These are phyloP conservation scores for Cavia porcellus DNA, from an alignment of 2,113 vertebrate species.

Conservation along the genomic window DNA sequence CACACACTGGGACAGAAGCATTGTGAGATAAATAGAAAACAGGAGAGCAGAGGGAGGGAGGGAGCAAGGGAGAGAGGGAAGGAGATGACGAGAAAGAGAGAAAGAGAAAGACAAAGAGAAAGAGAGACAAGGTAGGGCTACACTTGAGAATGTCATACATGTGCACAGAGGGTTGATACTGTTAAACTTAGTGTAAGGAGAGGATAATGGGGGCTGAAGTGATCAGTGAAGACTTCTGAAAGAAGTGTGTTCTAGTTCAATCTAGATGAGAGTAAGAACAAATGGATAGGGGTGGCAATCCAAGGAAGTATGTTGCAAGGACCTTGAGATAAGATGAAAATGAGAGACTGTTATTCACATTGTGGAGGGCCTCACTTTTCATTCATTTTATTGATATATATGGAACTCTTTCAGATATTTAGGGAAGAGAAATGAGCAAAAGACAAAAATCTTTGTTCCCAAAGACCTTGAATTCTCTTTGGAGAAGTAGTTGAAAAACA, in stretches of 20 bases:
- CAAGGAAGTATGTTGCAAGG: neutral
- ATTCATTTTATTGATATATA: neutral
- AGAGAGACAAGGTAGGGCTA: neutral
- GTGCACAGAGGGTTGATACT: neutral
- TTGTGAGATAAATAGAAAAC: neutral
- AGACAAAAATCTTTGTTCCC: neutral
- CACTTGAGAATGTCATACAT: neutral
- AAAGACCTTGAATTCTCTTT: conserved; percentile 44
- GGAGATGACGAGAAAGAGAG: neutral
- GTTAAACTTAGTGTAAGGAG: neutral
- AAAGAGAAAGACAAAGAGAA: neutral
- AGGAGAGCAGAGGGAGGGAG: neutral
- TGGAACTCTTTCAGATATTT: neutral
- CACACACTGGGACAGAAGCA: neutral
- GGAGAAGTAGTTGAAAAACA: neutral
- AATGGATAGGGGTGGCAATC: neutral
- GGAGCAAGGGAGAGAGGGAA: neutral
- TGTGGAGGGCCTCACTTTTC: neutral
- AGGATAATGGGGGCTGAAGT: neutral
- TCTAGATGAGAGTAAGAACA: neutral
- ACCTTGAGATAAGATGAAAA: neutral
- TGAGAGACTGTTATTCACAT: neutral
- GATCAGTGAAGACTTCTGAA: neutral
- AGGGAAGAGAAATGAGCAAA: neutral
- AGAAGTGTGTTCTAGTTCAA: neutral